Conservation (phyloP, 2,113 vertebrate genomes). For the Sterna hirundo region DNA sequence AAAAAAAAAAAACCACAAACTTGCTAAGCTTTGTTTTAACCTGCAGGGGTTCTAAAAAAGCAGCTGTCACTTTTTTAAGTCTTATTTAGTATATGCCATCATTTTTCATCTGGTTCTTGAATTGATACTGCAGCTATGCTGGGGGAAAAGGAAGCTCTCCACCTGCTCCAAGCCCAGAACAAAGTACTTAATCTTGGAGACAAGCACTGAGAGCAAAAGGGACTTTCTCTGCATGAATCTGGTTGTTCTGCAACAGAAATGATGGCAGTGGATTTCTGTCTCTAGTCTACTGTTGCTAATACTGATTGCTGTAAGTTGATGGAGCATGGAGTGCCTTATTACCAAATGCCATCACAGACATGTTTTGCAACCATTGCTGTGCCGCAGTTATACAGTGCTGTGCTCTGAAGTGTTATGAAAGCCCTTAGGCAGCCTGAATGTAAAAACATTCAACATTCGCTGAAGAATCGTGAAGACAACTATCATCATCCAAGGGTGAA, state of each 20-base stretch:
- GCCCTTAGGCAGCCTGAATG: not conserved
- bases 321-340: conserved; percentile 20
- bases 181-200: conserved; percentile 56
- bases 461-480: conserved; percentile 17
- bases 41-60: conserved; percentile 17
- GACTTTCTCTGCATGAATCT: conserved; percentile 19
- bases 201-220: conserved; percentile 19
- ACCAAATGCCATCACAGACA: not conserved
- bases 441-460: conserved; percentile 14
- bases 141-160: conserved; percentile 39
- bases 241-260: not conserved
- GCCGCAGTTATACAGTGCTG: not conserved
- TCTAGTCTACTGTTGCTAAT: conserved; percentile 25
- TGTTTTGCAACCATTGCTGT: conserved; percentile 6
- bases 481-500: not conserved
- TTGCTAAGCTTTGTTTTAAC: conserved; percentile 5
- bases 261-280: conserved; percentile 19
- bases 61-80: conserved; percentile 31
- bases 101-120: conserved; percentile 49
- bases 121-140: conserved; percentile 24
- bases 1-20: not conserved
- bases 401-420: conserved; percentile 29
- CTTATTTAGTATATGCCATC: not conserved
- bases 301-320: conserved; percentile 41
- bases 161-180: conserved; percentile 44